phyloP scores from a whole-genome alignment of 1,140 invertebrate genomes.

The Hesperophylax magnus region DNA sequence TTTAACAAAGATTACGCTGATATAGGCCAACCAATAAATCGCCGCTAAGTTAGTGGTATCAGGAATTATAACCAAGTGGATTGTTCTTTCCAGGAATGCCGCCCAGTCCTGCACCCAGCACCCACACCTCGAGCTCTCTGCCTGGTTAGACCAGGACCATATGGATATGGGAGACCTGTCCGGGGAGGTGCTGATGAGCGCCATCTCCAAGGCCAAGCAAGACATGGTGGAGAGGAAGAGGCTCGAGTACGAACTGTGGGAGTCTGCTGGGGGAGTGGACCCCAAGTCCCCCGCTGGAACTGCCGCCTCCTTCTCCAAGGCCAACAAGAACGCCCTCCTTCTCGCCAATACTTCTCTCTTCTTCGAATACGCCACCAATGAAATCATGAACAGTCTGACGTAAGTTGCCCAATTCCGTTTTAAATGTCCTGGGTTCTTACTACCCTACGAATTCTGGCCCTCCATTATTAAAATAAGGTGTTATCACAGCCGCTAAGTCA shows the following conservation, averaged over 20 bases:
- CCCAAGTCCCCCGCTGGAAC: constrained; percentile 89
- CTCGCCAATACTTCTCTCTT: constrained; percentile 91
- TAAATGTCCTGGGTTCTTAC: too few relatives aligned
- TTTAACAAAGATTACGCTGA: too few relatives aligned
- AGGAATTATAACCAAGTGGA: too few relatives aligned
- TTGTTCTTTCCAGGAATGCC: constrained; percentile 75
- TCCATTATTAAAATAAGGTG: too few relatives aligned
- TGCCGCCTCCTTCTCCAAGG: constrained; percentile 90
- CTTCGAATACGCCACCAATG: constrained; percentile 88
- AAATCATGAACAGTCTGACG: constrained; percentile 77
- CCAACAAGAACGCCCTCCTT: constrained; percentile 84
- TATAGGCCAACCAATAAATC: too few relatives aligned
- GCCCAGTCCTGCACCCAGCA: constrained; percentile 84
- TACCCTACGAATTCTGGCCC: too few relatives aligned
- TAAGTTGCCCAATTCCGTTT: too few relatives aligned
- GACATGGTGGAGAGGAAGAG: constrained; percentile 80
- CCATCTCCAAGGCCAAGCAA: constrained; percentile 81
- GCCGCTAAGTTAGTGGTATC: too few relatives aligned
- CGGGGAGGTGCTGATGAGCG: constrained; percentile 74
- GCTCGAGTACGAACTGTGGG: constrained; percentile 84
- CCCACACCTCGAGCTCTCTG: constrained; percentile 73
- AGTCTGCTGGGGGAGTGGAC: constrained; percentile 81
- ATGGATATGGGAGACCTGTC: constrained; percentile 68
- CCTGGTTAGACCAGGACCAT: constrained; percentile 74
- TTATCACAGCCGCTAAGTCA: too few relatives aligned